Conservation (phyloP, 2,113 vertebrate genomes). For the Reinhardtius hippoglossoides region DNA sequence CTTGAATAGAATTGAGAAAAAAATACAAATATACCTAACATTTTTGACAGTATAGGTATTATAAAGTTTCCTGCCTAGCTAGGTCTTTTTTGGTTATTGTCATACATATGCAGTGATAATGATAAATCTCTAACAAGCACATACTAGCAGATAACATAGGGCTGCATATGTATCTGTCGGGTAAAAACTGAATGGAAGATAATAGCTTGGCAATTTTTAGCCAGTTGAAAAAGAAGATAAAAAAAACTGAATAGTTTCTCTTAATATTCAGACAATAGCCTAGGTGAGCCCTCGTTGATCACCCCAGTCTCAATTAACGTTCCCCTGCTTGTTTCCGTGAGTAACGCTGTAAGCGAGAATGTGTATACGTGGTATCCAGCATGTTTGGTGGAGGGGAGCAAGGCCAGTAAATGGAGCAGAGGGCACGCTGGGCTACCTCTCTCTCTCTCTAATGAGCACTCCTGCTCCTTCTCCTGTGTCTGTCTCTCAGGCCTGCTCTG, state of each 20-base stretch:
- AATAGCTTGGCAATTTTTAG: neutral
- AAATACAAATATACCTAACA: too few species aligned
- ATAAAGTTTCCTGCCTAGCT: neutral
- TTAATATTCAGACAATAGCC: conserved; percentile 13
- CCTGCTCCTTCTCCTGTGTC: conserved; percentile 18
- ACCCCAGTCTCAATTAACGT: conserved; percentile 44
- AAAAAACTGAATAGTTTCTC: conserved; percentile 7
- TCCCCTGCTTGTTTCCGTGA: conserved; percentile 29
- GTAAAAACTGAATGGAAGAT: neutral
- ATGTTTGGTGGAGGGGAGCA: conserved; percentile 59
- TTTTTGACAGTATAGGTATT: neutral
- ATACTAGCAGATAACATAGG: too few species aligned
- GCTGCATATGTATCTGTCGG: neutral
- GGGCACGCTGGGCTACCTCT: conserved; percentile 57
- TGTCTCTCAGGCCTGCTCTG: conserved; percentile 64
- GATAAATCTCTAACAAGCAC: neutral
- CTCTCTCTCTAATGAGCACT: conserved; percentile 70
- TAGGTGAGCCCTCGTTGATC: conserved; percentile 28
- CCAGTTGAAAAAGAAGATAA: neutral
- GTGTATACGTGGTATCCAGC: conserved; percentile 23
- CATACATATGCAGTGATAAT: neutral
- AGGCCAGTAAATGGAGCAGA: conserved; percentile 67
- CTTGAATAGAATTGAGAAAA: neutral
- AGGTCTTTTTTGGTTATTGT: too few species aligned
- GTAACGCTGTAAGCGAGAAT: conserved; percentile 8